Evolutionary conservation across 2,113 vertebrate genomes (phyloP), one percentile per base, ranked within the genome.

Genomic region (Phalacrocorax brasilianus): DNA sequence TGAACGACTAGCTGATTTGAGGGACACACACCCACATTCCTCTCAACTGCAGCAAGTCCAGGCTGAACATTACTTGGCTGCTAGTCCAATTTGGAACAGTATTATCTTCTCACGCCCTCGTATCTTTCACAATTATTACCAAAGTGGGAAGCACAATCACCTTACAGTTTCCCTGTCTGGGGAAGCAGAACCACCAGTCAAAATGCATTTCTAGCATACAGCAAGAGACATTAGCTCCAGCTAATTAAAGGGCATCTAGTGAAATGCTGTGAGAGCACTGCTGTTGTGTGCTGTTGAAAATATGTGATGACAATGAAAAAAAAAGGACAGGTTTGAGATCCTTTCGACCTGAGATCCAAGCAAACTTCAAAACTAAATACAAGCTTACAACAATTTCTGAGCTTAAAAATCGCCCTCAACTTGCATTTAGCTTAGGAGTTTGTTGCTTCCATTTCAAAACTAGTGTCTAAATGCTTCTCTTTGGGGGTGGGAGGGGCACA

Each of bases 271-370:
- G 19, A 74, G 6, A 70, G 38, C 62, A 52, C 16, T 8, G 24
- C 49, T 75, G 44, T 23, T 42, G 21, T 23, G n/a, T 5, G 35
- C 44, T 50, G 24, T 18, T 2, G 2, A 81, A 80, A 77, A 55
- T 2, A 35, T 17, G 12, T 1, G 0, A 75, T 7, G 15, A 10
- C 44, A 58, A 18, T 12, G 42, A 14, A 14, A 14, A 44, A 44
- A 44, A 38, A 38, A 38, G 38, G 42, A 42, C 12, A 42, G 14
- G 11, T 42, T 42, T 53, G 47, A 79, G 53, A 55, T 61, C 14
- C 33, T 78, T 84, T 47, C 58, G 35, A 50, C 45, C 23, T 1
- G 4, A 62, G 33, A 53, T 2, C 58, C 44, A 79, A 85, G n/a
- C 21, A 67, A 79, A 67, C 22, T 55, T 85, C 47, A 89, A 38